Conservation (phyloP, 2,888 invertebrate genomes). For the Lepetodrilus schrolli region DNA sequence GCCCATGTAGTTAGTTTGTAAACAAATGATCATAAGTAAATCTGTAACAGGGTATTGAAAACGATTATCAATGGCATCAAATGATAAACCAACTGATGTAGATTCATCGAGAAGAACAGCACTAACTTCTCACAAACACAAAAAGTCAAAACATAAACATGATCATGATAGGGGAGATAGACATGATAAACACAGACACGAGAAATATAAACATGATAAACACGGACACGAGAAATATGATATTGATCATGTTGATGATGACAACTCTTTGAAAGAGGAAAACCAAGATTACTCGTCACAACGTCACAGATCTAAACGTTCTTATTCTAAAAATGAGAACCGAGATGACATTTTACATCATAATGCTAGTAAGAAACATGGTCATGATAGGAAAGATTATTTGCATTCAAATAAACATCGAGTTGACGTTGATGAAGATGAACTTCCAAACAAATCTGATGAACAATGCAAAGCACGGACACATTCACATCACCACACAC, state of each 20-base stretch:
- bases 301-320: too few species aligned
- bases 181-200: background rate
- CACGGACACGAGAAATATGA: background rate
- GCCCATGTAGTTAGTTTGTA: background rate
- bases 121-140: background rate
- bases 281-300: too few species aligned
- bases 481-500: background rate
- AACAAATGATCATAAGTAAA: background rate
- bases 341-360: too few species aligned
- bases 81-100: background rate
- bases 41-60: background rate
- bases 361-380: background rate
- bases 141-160: constrained; percentile 17
- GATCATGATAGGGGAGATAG: too few species aligned
- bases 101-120: background rate
- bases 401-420: background rate
- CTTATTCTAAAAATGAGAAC: too few species aligned
- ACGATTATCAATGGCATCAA: background rate
- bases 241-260: too few species aligned
- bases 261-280: too few species aligned
- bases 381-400: background rate
- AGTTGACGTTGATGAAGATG: background rate
- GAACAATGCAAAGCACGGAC: background rate
- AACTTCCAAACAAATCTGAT: background rate
- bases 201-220: constrained; percentile 15